Evolutionary conservation across 1,140 invertebrate species (phyloP).

Genomic region (Halesus radiatus): DNA sequence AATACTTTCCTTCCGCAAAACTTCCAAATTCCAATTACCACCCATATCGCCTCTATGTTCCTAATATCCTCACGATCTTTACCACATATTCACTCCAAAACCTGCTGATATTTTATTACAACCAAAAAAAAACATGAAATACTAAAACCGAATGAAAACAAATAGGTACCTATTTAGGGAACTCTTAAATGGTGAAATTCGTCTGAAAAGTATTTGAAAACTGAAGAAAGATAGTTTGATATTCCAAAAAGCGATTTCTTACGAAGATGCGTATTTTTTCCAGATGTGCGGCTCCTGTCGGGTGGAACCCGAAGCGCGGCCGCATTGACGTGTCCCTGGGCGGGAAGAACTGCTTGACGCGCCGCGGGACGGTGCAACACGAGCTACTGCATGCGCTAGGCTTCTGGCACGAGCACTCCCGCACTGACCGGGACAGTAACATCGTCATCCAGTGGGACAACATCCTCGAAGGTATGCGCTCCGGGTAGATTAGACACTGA

Average conservation of each 20-base stretch:
- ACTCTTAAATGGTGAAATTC: too few species aligned
- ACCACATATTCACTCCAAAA: too few species aligned
- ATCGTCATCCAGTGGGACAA: slow-evolving; percentile 67
- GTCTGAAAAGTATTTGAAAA: too few species aligned
- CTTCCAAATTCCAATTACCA: too few species aligned
- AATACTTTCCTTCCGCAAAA: too few species aligned
- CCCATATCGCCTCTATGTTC: too few species aligned
- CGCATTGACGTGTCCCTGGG: slow-evolving; percentile 59
- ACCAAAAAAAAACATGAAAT: too few species aligned
- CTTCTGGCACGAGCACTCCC: slow-evolving; percentile 69
- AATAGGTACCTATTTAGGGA: too few species aligned
- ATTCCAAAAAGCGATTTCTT: too few species aligned
- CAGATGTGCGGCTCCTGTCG: slow-evolving; percentile 63
- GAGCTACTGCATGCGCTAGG: slow-evolving; percentile 71
- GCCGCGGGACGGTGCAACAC: slow-evolving; percentile 67
- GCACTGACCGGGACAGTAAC: slow-evolving; percentile 66
- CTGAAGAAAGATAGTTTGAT: background rate
- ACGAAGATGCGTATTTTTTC: slow-evolving; percentile 17
- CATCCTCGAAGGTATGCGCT: slow-evolving; percentile 61
- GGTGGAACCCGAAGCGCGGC: slow-evolving; percentile 58
- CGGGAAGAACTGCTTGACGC: slow-evolving; percentile 57
- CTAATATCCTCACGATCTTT: too few species aligned
- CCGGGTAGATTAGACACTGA: slow-evolving; percentile 9
- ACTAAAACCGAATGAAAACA: too few species aligned
- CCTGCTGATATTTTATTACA: too few species aligned